Conservation (phyloP, 1,140 invertebrate genomes). For the Conopomorpha cramerella region DNA sequence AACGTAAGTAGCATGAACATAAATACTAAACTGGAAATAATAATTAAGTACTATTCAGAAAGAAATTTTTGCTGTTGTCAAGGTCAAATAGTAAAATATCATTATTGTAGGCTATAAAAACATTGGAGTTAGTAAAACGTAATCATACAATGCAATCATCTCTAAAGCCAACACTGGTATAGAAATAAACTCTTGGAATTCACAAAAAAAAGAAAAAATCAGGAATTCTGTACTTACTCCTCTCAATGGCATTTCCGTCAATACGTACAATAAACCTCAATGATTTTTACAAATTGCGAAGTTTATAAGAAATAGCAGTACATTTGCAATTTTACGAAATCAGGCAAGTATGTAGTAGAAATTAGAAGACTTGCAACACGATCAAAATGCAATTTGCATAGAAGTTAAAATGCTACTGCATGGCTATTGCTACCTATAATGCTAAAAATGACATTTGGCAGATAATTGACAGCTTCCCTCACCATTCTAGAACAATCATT, state of each 20-base stretch:
- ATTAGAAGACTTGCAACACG: conserved; percentile 1
- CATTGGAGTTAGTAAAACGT: no score
- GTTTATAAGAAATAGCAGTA: no score
- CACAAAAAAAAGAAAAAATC: conserved; percentile 27
- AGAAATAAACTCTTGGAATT: conserved; percentile 15
- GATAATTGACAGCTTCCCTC: conserved; percentile 1
- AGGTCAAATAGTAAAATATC: no score
- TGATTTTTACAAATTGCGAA: background rate
- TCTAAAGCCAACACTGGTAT: conserved; percentile 12
- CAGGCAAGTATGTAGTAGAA: conserved; percentile 1
- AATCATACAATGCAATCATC: no score
- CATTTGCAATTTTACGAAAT: background rate
- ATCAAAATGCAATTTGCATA: conserved; percentile 1
- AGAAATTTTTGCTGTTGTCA: no score
- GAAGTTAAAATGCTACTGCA: background rate
- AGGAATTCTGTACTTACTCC: conserved; percentile 43
- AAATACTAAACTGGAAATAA: conserved; percentile 13
- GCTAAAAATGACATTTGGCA: conserved; percentile 1
- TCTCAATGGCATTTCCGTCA: conserved; percentile 47
- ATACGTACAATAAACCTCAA: conserved; percentile 12
- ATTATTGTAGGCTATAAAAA: no score
- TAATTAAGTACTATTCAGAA: no score
- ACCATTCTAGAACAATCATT: no score
- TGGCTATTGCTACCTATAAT: conserved; percentile 1
- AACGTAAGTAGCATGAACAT: conserved; percentile 15